Percentiles rank a stretch among this genome's conserved stretches.
Evolutionary conservation across 1,140 invertebrate genomes (phyloP).

Genomic region (Bombus waltoni): DNA sequence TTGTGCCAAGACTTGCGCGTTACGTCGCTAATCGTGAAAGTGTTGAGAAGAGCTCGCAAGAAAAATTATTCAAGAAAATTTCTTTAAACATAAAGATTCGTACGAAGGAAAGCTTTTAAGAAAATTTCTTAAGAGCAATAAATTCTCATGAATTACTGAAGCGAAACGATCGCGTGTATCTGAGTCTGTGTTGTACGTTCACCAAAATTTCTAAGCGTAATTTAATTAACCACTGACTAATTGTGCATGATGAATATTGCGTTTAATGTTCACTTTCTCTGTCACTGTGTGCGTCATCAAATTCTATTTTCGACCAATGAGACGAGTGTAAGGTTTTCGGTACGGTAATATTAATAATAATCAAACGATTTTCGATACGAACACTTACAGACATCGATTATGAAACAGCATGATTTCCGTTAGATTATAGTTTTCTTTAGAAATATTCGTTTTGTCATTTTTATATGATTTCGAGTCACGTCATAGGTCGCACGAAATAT

Average conservation of each 20-base stretch:
- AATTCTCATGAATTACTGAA: neutral
- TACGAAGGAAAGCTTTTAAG: too few species aligned
- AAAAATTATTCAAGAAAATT: neutral
- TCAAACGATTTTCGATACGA: neutral
- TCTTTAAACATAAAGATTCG: neutral
- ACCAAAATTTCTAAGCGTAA: neutral
- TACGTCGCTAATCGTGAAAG: neutral
- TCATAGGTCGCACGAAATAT: neutral
- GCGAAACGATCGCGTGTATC: too few species aligned
- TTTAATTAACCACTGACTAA: neutral
- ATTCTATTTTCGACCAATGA: neutral
- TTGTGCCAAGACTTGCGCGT: neutral
- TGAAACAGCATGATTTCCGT: neutral
- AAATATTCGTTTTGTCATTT: neutral
- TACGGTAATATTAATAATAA: constrained; percentile 2
- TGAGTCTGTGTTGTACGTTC: neutral
- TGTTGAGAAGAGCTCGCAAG: neutral
- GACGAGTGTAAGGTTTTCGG: neutral
- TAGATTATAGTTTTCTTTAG: neutral
- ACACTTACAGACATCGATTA: neutral
- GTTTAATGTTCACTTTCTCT: constrained; percentile 16
- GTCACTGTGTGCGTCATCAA: constrained; percentile 13
- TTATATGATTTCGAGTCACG: neutral
- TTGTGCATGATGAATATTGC: constrained; percentile 30
- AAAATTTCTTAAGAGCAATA: neutral